phyloP scores from a whole-genome alignment of 2,113 vertebrate species.

The Prinia subflava region DNA sequence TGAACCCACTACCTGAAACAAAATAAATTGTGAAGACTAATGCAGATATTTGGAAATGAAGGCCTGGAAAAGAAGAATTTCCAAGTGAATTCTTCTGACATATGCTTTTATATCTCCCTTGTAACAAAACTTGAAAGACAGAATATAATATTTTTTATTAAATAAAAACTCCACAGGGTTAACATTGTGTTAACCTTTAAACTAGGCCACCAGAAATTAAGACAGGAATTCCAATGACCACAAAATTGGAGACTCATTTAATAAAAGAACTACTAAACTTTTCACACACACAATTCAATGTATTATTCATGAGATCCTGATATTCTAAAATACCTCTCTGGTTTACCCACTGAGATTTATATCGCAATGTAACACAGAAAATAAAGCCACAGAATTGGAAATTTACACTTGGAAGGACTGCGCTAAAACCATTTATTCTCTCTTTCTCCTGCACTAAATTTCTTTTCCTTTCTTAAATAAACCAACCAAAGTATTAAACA shows the following conservation, averaged over 20 bases:
- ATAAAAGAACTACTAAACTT: neutral
- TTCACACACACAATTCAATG: neutral
- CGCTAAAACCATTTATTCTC: neutral
- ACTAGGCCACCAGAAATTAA: neutral
- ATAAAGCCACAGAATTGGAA: neutral
- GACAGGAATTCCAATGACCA: neutral
- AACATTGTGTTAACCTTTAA: neutral
- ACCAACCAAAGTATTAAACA: neutral
- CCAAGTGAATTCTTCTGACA: neutral
- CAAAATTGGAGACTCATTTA: neutral
- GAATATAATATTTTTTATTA: neutral
- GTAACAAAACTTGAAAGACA: neutral
- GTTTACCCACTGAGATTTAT: neutral
- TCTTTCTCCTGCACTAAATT: neutral
- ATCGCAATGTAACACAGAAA: neutral
- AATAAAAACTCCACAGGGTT: neutral
- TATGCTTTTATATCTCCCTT: neutral
- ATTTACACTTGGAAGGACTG: neutral
- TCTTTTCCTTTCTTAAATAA: neutral
- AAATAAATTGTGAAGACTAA: neutral
- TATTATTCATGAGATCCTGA: neutral
- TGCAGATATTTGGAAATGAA: neutral
- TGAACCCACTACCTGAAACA: neutral
- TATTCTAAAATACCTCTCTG: neutral
- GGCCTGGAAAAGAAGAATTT: neutral